These are phyloP conservation scores for Microctenopoma stevenorrisi DNA, from an alignment of 2,797 vertebrate genomes.

Conservation along the genomic window DNA sequence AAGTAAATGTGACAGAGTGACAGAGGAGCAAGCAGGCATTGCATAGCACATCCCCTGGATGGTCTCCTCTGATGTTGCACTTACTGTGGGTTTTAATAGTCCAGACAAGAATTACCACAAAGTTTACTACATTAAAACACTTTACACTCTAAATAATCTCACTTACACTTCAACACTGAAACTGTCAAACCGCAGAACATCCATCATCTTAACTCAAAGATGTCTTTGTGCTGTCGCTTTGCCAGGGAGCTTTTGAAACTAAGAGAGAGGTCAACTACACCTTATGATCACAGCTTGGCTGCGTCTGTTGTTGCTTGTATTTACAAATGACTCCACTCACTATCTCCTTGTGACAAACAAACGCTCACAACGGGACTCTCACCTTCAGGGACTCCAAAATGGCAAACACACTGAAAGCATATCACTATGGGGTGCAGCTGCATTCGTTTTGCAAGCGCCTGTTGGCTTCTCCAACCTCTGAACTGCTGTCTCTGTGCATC, in stretches of 20 bases:
- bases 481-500: not conserved
- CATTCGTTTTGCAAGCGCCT: not conserved
- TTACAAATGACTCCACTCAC: constrained; percentile 15
- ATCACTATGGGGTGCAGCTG: not conserved
- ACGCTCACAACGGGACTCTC: not conserved
- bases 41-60: constrained; percentile 32
- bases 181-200: constrained; percentile 47
- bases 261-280: constrained; percentile 26
- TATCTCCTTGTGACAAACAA: constrained; percentile 5
- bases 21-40: constrained; percentile 46
- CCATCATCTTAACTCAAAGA: constrained; percentile 14
- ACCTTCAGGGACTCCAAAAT: constrained; percentile 2
- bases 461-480: not conserved
- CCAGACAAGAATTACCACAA: constrained; percentile 19
- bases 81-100: constrained; percentile 34
- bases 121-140: constrained; percentile 13
- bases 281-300: constrained; percentile 22
- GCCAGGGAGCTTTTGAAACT: constrained; percentile 21
- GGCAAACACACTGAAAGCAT: not conserved
- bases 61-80: constrained; percentile 21
- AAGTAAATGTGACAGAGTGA: constrained; percentile 9
- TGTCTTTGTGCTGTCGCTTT: constrained; percentile 7
- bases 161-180: constrained; percentile 7
- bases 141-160: constrained; percentile 15
- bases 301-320: constrained; percentile 4